A percentile compares a stretch with the other conserved stretches of the same genome.
Evolutionary conservation across 1,140 invertebrate species (phyloP).

Genomic region (Drosophila aff.): DNA sequence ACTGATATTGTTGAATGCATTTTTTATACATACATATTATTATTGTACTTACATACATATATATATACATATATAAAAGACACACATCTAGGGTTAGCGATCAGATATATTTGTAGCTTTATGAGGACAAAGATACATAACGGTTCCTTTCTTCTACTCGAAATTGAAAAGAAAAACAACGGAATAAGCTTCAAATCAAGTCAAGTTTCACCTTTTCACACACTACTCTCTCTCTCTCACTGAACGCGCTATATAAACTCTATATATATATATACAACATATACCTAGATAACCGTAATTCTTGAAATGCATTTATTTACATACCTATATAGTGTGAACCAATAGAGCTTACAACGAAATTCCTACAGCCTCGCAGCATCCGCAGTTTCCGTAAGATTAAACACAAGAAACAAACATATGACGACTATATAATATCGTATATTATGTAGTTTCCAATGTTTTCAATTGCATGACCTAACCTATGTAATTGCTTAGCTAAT

Average conservation of each 20-base stretch:
- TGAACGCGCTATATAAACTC: slow-evolving; percentile 23
- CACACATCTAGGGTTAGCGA: slow-evolving; percentile 45
- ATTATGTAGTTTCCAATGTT: slow-evolving; percentile 28
- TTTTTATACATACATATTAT: slow-evolving; percentile 73
- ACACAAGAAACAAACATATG: slow-evolving; percentile 17
- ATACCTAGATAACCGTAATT: slow-evolving; percentile 35
- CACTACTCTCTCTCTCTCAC: slow-evolving; percentile 16
- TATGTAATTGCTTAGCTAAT: slow-evolving; percentile 45
- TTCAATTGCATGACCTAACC: slow-evolving; percentile 43
- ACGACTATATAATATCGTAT: slow-evolving; percentile 2
- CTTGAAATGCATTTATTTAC: slow-evolving; percentile 44
- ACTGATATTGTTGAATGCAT: slow-evolving; percentile 82
- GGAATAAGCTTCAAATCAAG: slow-evolving; percentile 2
- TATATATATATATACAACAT: neutral
- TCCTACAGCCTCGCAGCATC: slow-evolving; percentile 58
- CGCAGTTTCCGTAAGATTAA: slow-evolving; percentile 21
- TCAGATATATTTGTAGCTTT: slow-evolving; percentile 70
- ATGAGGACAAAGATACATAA: slow-evolving; percentile 49
- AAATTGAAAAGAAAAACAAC: slow-evolving; percentile 5
- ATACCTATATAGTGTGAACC: slow-evolving; percentile 36
- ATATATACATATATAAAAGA: slow-evolving; percentile 41
- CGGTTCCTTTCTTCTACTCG: slow-evolving; percentile 68
- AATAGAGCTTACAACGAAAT: slow-evolving; percentile 77
- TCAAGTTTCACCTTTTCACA: slow-evolving; percentile 27
- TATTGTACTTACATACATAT: slow-evolving; percentile 60